Conservation (phyloP, 2,888 invertebrate species). For the Nemapogon koenigi region DNA sequence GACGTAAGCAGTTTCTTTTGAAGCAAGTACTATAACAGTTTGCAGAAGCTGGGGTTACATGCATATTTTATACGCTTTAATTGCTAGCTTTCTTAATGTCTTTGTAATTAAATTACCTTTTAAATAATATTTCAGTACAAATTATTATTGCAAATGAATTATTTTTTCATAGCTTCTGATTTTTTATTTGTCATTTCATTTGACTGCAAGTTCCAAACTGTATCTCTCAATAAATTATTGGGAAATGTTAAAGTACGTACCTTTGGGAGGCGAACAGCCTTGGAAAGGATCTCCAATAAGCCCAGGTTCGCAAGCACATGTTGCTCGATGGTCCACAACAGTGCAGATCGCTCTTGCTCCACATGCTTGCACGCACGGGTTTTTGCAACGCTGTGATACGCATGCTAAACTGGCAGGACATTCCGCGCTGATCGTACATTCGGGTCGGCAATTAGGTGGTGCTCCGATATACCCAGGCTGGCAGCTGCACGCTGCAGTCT, state of each 20-base stretch:
- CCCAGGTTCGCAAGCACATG: constrained; percentile 67
- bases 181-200: no score
- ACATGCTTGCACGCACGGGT: constrained; percentile 74
- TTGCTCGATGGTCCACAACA: constrained; percentile 70
- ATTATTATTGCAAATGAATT: no score
- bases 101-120: constrained; percentile 3
- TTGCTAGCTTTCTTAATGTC: neutral
- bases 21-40: constrained; percentile 56
- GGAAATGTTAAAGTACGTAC: no score
- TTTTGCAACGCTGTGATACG: constrained; percentile 66
- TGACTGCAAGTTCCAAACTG: no score
- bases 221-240: no score
- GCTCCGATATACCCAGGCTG: constrained; percentile 67
- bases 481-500: constrained; percentile 69
- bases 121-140: neutral
- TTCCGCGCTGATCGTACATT: constrained; percentile 72
- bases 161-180: no score
- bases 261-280: constrained; percentile 50
- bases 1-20: constrained; percentile 34
- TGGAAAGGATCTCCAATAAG: constrained; percentile 71
- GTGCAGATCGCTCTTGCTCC: constrained; percentile 63
- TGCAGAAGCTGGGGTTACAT: constrained; percentile 55
- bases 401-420: constrained; percentile 72
- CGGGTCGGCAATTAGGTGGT: constrained; percentile 73
- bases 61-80: constrained; percentile 22